A percentile compares a stretch with the other conserved stretches of the same genome.
phyloP scores from a whole-genome alignment of 2,797 vertebrate genomes.

The Melanotaenia trifasciata region DNA sequence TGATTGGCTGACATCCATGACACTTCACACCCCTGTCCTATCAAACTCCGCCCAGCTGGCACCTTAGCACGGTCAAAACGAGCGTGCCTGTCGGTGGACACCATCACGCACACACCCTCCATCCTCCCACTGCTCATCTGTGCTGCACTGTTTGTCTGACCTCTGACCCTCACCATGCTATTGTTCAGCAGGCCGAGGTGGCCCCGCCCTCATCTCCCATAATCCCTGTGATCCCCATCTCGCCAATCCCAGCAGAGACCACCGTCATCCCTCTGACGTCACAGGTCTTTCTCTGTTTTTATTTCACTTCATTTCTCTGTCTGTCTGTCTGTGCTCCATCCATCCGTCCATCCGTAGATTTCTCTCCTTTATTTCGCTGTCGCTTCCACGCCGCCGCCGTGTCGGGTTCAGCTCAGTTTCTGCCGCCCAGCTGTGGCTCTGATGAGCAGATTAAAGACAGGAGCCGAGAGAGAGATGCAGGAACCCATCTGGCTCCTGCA shows the following conservation, averaged over 20 bases:
- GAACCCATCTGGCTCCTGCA: constrained; percentile 61
- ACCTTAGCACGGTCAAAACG: background rate
- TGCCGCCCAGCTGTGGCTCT: constrained; percentile 34
- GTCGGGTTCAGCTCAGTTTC: background rate
- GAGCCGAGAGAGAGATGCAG: too few relatives aligned
- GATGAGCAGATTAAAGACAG: constrained; percentile 15
- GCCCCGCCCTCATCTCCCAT: constrained; percentile 90
- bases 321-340: constrained; percentile 33
- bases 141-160: constrained; percentile 74
- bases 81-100: background rate
- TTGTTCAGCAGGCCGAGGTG: constrained; percentile 93
- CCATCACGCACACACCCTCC: background rate
- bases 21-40: background rate
- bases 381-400: constrained; percentile 35
- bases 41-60: constrained; percentile 14
- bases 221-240: constrained; percentile 94
- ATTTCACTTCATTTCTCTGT: constrained; percentile 72
- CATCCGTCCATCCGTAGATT: constrained; percentile 12
- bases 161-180: constrained; percentile 84
- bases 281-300: constrained; percentile 68
- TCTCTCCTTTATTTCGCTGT: constrained; percentile 6
- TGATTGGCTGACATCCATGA: constrained; percentile 32
- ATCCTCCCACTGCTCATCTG: constrained; percentile 58
- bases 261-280: constrained; percentile 78
- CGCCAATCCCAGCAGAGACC: constrained; percentile 91